phyloP scores from a whole-genome alignment of 1,140 invertebrate genomes.

The Goniozus legneri region DNA sequence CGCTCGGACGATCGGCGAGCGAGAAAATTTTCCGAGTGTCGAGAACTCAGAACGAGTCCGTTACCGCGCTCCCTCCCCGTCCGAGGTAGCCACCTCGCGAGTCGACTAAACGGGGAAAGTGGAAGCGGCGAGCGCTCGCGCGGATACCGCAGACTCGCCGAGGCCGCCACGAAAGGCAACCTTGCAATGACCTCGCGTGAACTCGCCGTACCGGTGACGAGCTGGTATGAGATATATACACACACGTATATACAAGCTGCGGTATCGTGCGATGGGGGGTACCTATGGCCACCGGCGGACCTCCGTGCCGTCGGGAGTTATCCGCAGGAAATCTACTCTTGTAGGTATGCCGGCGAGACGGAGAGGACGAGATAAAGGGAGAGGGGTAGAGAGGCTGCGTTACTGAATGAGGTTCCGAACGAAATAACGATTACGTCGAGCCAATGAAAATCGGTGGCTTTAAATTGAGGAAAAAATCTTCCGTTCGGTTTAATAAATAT shows the following conservation, averaged over 20 bases:
- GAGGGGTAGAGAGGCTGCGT: too few relatives aligned
- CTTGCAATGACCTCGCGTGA: constrained; percentile 52
- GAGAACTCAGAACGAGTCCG: background rate
- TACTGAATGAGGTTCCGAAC: too few relatives aligned
- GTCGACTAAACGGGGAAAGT: constrained; percentile 27
- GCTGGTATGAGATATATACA: constrained; percentile 10
- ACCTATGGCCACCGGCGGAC: constrained; percentile 26
- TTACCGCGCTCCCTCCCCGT: constrained; percentile 3
- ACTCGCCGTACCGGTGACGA: constrained; percentile 34
- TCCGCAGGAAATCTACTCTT: constrained; percentile 50
- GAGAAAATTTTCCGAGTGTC: background rate
- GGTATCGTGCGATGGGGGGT: constrained; percentile 19
- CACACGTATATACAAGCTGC: background rate
- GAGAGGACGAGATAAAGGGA: too few relatives aligned
- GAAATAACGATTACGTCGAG: too few relatives aligned
- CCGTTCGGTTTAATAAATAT: too few relatives aligned
- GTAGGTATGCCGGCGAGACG: constrained; percentile 38
- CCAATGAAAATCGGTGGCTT: too few relatives aligned
- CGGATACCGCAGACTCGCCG: constrained; percentile 16
- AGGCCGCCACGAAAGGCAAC: constrained; percentile 41
- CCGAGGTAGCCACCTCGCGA: constrained; percentile 14
- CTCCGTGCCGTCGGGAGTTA: constrained; percentile 46
- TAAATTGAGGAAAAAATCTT: too few relatives aligned
- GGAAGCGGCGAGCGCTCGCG: constrained; percentile 11
- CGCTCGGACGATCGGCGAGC: background rate